phyloP scores from a whole-genome alignment of 2,888 invertebrate genomes.

The Morpho helenor region DNA sequence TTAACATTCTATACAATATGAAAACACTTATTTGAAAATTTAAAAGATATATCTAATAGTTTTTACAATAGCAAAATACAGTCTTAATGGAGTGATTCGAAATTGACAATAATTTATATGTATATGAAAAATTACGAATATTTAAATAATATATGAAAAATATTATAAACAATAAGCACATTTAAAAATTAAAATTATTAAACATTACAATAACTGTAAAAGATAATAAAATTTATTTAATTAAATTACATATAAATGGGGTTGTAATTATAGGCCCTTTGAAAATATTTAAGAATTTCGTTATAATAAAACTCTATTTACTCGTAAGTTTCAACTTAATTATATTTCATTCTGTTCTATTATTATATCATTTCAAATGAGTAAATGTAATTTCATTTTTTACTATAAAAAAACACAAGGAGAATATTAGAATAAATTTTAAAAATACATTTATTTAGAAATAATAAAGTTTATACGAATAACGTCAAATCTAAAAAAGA shows the following conservation, averaged over 20 bases:
- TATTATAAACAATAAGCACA: neutral
- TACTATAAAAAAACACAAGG: neutral
- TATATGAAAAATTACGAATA: neutral
- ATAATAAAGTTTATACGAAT: too few species aligned
- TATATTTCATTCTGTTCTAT: too few species aligned
- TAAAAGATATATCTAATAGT: constrained; percentile 3
- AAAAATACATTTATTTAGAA: neutral
- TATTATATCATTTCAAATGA: too few species aligned
- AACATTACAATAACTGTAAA: too few species aligned
- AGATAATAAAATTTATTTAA: too few species aligned
- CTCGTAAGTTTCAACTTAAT: too few species aligned
- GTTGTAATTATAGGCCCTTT: too few species aligned
- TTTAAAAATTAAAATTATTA: neutral
- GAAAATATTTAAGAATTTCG: too few species aligned
- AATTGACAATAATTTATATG: constrained; percentile 49
- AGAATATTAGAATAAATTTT: neutral
- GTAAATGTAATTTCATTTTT: too few species aligned
- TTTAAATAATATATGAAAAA: neutral
- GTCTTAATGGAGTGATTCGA: constrained; percentile 54
- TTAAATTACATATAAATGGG: too few species aligned
- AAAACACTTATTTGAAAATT: neutral
- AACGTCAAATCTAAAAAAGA: neutral
- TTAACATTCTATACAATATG: neutral
- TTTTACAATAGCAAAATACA: constrained; percentile 49
- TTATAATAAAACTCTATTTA: too few species aligned